Evolutionary conservation across 2,888 invertebrate genomes (phyloP).

Genomic region (Andrena dorsata): DNA sequence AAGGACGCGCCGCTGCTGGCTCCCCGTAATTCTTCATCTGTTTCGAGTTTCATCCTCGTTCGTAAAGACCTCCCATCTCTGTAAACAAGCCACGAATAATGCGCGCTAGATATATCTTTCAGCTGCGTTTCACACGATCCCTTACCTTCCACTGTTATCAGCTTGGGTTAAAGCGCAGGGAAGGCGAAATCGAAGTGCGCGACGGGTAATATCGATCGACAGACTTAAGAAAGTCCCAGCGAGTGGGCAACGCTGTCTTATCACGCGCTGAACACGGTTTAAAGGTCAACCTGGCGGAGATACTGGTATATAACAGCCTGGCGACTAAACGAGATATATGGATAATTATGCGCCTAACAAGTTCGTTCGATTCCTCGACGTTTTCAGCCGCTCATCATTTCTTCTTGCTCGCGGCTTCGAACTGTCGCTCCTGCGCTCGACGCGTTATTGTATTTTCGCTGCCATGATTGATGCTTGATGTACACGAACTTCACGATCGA

Average conservation of each 20-base stretch:
- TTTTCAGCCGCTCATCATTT: slow-evolving; percentile 8
- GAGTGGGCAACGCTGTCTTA: slow-evolving; percentile 72
- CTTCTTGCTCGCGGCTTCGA: not conserved
- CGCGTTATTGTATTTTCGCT: too few relatives aligned
- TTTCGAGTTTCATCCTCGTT: not conserved
- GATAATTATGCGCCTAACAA: slow-evolving; percentile 57
- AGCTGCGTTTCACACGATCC: not conserved
- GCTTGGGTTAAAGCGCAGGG: not conserved
- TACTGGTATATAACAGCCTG: slow-evolving; percentile 72
- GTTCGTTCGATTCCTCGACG: slow-evolving; percentile 41
- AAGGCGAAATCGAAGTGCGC: slow-evolving; percentile 41
- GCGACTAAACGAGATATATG: slow-evolving; percentile 63
- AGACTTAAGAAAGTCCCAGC: slow-evolving; percentile 62
- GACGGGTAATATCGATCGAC: slow-evolving; percentile 40
- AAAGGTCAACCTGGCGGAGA: slow-evolving; percentile 81
- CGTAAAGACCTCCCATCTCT: not conserved
- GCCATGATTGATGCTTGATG: too few relatives aligned
- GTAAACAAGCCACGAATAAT: slow-evolving; percentile 5
- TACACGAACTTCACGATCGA: not conserved
- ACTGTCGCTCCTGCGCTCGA: too few relatives aligned
- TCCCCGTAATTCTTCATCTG: not conserved
- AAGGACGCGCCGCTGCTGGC: too few relatives aligned
- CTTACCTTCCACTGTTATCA: not conserved
- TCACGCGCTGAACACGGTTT: slow-evolving; percentile 76
- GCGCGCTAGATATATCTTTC: not conserved